Base-by-base conservation (phyloP, 53 echinoderm and acorn worm genomes). In the Paracentrotus lividus region DNA sequence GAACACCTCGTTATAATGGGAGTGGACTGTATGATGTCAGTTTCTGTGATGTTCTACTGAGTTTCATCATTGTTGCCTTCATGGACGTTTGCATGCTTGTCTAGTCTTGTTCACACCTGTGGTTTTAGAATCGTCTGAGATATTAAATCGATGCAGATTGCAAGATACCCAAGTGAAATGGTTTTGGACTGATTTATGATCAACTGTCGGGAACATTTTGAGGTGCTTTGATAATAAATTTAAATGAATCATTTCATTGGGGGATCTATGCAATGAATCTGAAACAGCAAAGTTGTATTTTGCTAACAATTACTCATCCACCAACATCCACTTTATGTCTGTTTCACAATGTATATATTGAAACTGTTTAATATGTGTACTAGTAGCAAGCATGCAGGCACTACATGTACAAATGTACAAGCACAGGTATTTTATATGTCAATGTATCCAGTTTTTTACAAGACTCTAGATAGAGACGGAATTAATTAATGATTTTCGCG, bases 11-110 rank as follows among this genome's bases (percentile, higher is more conserved):
- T n/a, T n/a, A n/a, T n/a, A n/a, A n/a, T n/a, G n/a, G n/a, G n/a
- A n/a, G n/a, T n/a, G n/a, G n/a, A n/a, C n/a, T n/a, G n/a, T n/a
- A n/a, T n/a, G n/a, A n/a, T n/a, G n/a, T n/a, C n/a, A n/a, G n/a
- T n/a, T n/a, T n/a, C n/a, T n/a, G n/a, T n/a, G n/a, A n/a, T n/a
- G n/a, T n/a, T n/a, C n/a, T n/a, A n/a, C n/a, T n/a, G 31, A 42
- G 76, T 31, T 47, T 85, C 49, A 49, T 85, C 85, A 56, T 18
- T 86, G 86, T 86, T 86, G 56, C 86, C 86, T 86, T 86, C 85
- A 26, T 85, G 29, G 51, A 26, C 15, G 36, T 86, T 86, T 56
- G 56, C 86, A 86, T 86, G 86, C 38, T 81, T 81, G 81, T 81
- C 24, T 6, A n/a, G 47, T 47, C 81, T 81, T 15, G 81, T 44